Conservation (phyloP, 2,113 vertebrate genomes). For the Nothocercus julius region DNA sequence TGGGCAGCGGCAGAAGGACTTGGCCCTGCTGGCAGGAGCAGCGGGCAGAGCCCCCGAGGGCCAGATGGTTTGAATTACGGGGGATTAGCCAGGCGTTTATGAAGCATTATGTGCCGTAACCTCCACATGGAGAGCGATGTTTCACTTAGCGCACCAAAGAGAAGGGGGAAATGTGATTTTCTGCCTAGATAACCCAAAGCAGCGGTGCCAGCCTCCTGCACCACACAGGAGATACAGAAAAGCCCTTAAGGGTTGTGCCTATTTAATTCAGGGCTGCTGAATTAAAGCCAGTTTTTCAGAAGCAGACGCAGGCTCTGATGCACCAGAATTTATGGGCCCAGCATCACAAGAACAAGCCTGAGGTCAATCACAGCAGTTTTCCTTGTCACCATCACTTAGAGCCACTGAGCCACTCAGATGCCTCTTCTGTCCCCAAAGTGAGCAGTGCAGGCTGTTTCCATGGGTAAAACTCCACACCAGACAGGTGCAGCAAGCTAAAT, state of each 20-base stretch:
- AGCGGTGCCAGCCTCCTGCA: neutral
- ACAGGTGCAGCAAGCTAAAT: neutral
- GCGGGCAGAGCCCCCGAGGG: neutral
- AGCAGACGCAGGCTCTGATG: neutral
- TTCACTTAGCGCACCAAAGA: neutral
- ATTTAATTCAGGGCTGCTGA: neutral
- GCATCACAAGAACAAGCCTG: neutral
- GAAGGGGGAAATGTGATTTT: slow-evolving; percentile 32
- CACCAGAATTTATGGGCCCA: accelerated
- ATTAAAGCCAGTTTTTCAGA: neutral
- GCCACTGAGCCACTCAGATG: neutral
- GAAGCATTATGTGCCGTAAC: neutral
- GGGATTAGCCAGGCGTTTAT: neutral
- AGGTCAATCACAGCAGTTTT: neutral
- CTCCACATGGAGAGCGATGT: neutral
- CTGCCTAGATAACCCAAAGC: neutral
- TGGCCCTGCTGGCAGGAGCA: neutral
- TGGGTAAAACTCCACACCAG: neutral
- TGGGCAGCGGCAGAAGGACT: neutral
- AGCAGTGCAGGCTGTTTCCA: neutral
- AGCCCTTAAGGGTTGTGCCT: neutral
- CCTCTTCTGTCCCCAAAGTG: neutral
- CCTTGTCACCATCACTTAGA: neutral
- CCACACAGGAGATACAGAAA: accelerated
- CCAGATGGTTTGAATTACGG: slow-evolving; percentile 55